Conservation (phyloP, 1,140 invertebrate species). For the Aphaenogaster rudis region DNA sequence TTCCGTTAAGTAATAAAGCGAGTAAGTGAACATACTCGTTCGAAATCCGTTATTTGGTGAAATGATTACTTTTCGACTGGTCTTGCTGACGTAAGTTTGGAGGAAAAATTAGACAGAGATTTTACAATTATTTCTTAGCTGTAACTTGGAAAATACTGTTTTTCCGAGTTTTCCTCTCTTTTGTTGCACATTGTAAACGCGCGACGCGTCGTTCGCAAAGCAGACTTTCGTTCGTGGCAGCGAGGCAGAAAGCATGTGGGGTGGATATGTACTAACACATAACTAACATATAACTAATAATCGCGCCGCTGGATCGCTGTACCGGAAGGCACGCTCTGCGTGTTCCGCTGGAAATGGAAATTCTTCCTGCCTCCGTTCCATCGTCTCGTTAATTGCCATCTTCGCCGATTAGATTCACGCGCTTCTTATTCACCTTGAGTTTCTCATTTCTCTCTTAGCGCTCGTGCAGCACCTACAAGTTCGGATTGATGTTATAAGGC, state of each 20-base stretch:
- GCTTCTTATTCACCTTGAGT: slow-evolving; percentile 44
- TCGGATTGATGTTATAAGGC: neutral
- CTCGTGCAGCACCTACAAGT: neutral
- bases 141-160: neutral
- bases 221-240: slow-evolving; percentile 7
- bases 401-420: slow-evolving; percentile 40
- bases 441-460: slow-evolving; percentile 1
- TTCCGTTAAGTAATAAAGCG: slow-evolving; percentile 32
- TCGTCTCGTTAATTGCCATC: slow-evolving; percentile 71
- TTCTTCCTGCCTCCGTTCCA: slow-evolving; percentile 73
- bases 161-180: neutral
- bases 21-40: neutral
- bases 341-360: slow-evolving; percentile 84
- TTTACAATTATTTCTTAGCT: neutral
- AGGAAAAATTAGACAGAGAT: neutral
- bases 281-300: slow-evolving; percentile 68
- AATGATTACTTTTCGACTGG: neutral
- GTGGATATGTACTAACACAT: slow-evolving; percentile 12
- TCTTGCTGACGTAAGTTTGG: neutral
- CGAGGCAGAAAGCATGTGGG: neutral
- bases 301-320: slow-evolving; percentile 79
- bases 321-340: slow-evolving; percentile 85
- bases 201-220: neutral
- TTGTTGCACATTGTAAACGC: neutral
- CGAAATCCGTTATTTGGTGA: neutral